These are phyloP conservation scores for Germaria angustata DNA, from an alignment of 2,888 invertebrate genomes.

Conservation along the genomic window DNA sequence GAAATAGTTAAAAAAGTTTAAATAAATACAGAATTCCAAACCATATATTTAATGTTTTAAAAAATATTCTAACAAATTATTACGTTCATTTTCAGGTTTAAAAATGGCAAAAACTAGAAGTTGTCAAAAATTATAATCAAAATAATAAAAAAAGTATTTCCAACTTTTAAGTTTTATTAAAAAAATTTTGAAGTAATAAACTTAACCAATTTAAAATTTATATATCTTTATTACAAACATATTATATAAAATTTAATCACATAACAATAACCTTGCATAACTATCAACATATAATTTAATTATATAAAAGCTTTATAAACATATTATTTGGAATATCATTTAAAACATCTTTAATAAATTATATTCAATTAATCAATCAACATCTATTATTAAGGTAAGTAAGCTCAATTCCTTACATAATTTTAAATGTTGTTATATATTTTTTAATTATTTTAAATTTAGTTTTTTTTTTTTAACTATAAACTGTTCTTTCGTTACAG, in stretches of 20 bases:
- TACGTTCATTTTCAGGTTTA: slow-evolving; percentile 22
- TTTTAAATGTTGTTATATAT: not conserved
- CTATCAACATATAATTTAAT: slow-evolving; percentile 30
- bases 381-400: slow-evolving; percentile 55
- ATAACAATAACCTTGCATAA: slow-evolving; percentile 14
- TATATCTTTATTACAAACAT: not conserved
- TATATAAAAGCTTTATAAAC: slow-evolving; percentile 17
- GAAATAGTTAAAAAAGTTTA: slow-evolving; percentile 19
- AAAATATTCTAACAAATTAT: not conserved
- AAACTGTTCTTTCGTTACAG: slow-evolving; percentile 35
- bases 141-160: not conserved
- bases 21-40: too few relatives aligned
- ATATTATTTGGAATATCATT: slow-evolving; percentile 46
- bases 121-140: not conserved
- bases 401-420: too few relatives aligned
- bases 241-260: slow-evolving; percentile 11
- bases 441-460: not conserved
- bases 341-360: slow-evolving; percentile 37
- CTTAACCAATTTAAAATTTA: slow-evolving; percentile 28
- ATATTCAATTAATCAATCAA: slow-evolving; percentile 6
- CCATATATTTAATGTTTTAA: too few relatives aligned
- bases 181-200: slow-evolving; percentile 23
- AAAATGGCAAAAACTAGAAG: slow-evolving; percentile 54
- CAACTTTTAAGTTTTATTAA: not conserved
- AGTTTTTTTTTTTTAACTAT: not conserved